These are phyloP conservation scores for Sus scrofa DNA, from an alignment of 2,113 vertebrate genomes.

Conservation along the genomic window DNA sequence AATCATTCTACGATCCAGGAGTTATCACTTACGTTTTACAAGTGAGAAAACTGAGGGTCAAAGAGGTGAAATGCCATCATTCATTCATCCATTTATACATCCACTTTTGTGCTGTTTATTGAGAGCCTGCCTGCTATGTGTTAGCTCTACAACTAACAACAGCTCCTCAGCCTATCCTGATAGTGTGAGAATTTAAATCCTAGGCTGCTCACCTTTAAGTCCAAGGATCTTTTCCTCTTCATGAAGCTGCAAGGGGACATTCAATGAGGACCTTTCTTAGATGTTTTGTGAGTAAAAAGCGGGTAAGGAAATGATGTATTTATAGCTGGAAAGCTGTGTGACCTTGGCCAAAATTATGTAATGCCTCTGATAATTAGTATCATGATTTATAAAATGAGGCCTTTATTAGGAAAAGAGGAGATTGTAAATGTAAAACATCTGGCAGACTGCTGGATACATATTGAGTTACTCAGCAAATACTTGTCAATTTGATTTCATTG, in stretches of 20 bases:
- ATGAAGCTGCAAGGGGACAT: neutral
- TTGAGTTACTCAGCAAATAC: slow-evolving; percentile 16
- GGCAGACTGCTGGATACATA: neutral
- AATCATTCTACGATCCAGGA: neutral
- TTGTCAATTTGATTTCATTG: slow-evolving; percentile 37
- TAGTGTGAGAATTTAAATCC: neutral
- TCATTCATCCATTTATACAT: neutral
- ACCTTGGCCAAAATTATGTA: slow-evolving; percentile 5
- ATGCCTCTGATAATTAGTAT: slow-evolving; percentile 20
- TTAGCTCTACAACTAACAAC: neutral
- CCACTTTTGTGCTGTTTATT: neutral
- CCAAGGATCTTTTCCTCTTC: neutral
- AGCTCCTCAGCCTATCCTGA: neutral
- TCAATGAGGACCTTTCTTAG: neutral
- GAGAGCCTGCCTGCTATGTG: neutral
- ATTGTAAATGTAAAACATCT: slow-evolving; percentile 28
- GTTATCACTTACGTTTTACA: slow-evolving; percentile 37
- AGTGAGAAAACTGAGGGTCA: slow-evolving; percentile 8
- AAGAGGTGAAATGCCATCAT: neutral
- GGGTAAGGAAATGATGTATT: slow-evolving; percentile 2
- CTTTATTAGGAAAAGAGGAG: slow-evolving; percentile 38
- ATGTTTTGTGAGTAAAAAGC: slow-evolving; percentile 6
- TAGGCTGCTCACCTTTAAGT: neutral
- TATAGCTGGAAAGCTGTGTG: neutral
- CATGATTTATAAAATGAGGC: slow-evolving; percentile 18